Evolutionary conservation across 2,797 vertebrate genomes (phyloP).

Genomic region (Cuniculus paca): DNA sequence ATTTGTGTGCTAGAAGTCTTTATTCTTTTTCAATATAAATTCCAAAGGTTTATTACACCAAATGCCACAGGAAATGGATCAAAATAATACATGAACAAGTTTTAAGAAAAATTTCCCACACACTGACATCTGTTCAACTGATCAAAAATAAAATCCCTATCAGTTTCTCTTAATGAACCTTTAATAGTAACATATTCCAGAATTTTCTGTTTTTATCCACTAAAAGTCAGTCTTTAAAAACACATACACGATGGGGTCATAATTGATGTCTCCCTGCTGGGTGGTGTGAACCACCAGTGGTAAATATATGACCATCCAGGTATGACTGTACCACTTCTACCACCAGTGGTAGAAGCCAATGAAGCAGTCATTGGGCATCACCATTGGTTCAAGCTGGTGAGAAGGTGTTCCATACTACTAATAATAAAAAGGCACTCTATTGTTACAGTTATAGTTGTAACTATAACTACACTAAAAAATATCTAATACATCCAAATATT

Average conservation of each 20-base stretch:
- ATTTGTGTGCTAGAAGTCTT: neutral
- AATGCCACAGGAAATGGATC: no score
- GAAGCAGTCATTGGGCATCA: neutral
- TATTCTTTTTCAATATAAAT: no score
- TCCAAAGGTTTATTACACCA: no score
- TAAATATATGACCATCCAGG: neutral
- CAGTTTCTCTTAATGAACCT: no score
- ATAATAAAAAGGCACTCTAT: neutral
- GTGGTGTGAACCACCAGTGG: neutral
- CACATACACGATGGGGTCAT: neutral
- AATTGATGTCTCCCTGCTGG: neutral
- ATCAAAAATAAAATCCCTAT: no score
- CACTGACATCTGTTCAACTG: no score
- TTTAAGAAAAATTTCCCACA: no score
- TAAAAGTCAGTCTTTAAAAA: neutral
- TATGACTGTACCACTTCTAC: neutral
- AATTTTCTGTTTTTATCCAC: no score
- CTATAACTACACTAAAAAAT: constrained; percentile 19
- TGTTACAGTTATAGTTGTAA: constrained; percentile 26
- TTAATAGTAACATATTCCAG: no score
- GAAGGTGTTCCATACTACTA: neutral
- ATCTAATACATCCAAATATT: neutral
- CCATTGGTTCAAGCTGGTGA: neutral
- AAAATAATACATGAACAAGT: no score
- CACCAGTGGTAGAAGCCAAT: neutral